Evolutionary conservation across 2,113 vertebrate species (phyloP).

Genomic region (Dromas ardeola): DNA sequence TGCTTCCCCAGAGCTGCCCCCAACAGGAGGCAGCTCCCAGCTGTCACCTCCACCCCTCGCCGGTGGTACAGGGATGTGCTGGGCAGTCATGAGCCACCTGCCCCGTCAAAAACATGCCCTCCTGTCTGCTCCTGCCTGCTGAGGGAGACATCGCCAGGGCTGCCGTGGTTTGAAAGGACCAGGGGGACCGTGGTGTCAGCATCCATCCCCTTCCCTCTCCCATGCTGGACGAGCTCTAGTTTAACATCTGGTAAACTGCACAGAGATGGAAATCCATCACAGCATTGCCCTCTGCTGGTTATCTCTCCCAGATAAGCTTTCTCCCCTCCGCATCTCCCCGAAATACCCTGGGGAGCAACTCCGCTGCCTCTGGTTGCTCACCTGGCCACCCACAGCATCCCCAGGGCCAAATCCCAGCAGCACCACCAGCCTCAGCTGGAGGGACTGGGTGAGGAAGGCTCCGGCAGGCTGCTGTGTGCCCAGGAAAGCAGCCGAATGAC

Average conservation of each 20-base stretch:
- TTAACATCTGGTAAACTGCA: accelerated
- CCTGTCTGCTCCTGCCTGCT: not conserved
- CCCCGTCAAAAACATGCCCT: not conserved
- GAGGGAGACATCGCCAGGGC: accelerated
- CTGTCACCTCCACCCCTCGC: not conserved
- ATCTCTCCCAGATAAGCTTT: not conserved
- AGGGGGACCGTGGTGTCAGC: not conserved
- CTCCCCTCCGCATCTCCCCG: accelerated
- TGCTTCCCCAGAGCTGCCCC: not conserved
- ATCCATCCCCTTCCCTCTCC: accelerated
- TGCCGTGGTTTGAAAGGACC: not conserved
- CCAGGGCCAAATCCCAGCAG: not conserved
- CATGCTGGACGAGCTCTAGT: accelerated
- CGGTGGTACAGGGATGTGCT: not conserved
- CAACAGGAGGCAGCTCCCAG: not conserved
- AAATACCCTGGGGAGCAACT: accelerated
- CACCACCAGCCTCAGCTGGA: not conserved
- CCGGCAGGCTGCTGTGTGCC: not conserved
- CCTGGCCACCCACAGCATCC: not conserved
- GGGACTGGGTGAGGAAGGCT: accelerated
- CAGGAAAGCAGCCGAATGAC: not conserved
- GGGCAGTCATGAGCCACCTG: not conserved
- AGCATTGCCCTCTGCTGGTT: conserved; percentile 48
- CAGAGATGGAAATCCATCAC: not conserved
- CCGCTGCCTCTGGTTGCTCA: not conserved